A percentile compares a stretch with the other conserved stretches of the same genome.
Evolutionary conservation across 2,113 vertebrate genomes (phyloP).

Genomic region (Charina bottae): DNA sequence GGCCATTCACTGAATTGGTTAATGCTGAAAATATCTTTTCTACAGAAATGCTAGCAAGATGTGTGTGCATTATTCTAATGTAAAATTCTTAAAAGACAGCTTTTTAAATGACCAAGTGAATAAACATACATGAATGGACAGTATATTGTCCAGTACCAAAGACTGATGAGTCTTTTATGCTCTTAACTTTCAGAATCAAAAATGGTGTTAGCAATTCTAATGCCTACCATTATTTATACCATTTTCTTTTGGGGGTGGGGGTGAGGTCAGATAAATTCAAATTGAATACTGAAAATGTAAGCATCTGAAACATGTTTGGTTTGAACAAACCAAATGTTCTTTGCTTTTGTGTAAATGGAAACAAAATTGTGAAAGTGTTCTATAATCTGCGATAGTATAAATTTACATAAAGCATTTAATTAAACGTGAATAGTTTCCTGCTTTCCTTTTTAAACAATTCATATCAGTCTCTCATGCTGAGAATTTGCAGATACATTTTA

Average conservation of each 20-base stretch:
- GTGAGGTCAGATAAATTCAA: background rate
- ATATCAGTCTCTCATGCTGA: background rate
- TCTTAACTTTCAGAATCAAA: background rate
- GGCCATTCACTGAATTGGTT: background rate
- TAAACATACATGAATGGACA: conserved; percentile 17
- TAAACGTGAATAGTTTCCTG: conserved; percentile 26
- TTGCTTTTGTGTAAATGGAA: background rate
- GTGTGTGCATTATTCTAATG: background rate
- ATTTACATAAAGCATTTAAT: background rate
- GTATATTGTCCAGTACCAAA: background rate
- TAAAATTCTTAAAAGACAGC: background rate
- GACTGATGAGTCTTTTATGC: background rate
- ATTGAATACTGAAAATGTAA: conserved; percentile 3
- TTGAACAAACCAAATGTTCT: background rate
- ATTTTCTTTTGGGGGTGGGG: background rate
- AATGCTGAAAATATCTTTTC: background rate
- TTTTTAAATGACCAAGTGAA: background rate
- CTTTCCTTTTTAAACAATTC: background rate
- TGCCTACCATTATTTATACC: background rate
- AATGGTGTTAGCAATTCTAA: conserved; percentile 4
- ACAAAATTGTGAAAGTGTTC: background rate
- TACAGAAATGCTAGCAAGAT: conserved; percentile 23
- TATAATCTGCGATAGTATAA: background rate
- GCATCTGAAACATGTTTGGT: background rate
- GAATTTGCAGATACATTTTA: background rate